Evolutionary conservation across 2,113 vertebrate species (phyloP).

Genomic region (Empidonax alnorum): DNA sequence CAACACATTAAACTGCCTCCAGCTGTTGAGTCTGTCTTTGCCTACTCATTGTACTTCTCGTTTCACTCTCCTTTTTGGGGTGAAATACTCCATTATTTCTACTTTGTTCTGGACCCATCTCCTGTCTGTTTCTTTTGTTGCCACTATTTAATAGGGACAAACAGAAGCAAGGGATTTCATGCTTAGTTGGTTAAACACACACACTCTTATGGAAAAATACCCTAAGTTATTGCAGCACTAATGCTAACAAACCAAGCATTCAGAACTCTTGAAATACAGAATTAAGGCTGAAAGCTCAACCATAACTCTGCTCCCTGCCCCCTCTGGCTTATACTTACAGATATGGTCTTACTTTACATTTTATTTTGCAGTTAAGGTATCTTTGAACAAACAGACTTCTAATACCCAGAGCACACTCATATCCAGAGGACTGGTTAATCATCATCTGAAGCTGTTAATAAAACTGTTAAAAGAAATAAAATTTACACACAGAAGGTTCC

Average conservation of each 20-base stretch:
- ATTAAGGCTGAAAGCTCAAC: slow-evolving; percentile 20
- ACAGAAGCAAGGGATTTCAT: slow-evolving; percentile 76
- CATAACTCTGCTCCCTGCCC: not conserved
- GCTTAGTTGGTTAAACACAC: slow-evolving; percentile 68
- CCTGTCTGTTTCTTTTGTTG: slow-evolving; percentile 70
- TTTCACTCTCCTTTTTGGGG: slow-evolving; percentile 73
- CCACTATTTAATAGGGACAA: slow-evolving; percentile 74
- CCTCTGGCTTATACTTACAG: not conserved
- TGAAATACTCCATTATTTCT: slow-evolving; percentile 78
- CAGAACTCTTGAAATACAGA: slow-evolving; percentile 37
- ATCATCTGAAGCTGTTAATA: not conserved
- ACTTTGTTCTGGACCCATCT: slow-evolving; percentile 75
- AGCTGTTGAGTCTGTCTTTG: slow-evolving; percentile 62
- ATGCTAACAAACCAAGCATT: slow-evolving; percentile 39
- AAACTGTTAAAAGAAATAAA: not conserved
- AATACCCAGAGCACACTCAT: not conserved
- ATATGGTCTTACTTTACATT: not conserved
- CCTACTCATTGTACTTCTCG: slow-evolving; percentile 68
- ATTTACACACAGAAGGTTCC: not conserved
- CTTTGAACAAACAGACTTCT: not conserved
- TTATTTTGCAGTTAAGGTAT: not conserved
- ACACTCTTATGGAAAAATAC: slow-evolving; percentile 12
- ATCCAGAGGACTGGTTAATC: not conserved
- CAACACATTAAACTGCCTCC: slow-evolving; percentile 51
- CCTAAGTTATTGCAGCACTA: slow-evolving; percentile 16